Base-by-base conservation (phyloP, 1,140 invertebrate species). In the Idris sp. region DNA sequence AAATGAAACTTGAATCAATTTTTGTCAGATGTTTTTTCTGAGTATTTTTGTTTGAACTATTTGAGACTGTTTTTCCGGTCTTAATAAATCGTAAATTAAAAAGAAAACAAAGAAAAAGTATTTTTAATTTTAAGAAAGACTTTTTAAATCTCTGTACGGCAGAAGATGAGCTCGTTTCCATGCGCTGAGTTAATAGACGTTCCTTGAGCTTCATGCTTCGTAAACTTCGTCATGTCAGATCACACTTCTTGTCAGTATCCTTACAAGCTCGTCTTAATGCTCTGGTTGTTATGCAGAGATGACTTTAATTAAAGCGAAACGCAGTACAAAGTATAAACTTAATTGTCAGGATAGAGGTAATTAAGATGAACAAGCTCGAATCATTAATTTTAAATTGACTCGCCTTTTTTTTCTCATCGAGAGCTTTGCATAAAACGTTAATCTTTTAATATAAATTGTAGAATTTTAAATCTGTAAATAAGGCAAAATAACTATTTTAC, bases 271-370 rank as follows among this genome's bases (percentile, higher is more conserved):
- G 53, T 73, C 58, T 64, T 44, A 38, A 53, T 43, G 54, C 61
- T 74, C 53, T 16, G 67, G 62, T 75, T 62, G 74, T 79, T 74
- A 79, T 74, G 65, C 77, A 64, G 61, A 64, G 72, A 77, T 73
- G 62, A 75, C 74, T 74, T 77, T 77, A 79, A 79, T 79, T 77
- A 79, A 77, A 65, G 67, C 58, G 44, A 36, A 67, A 40, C 56
- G 51, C 49, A 56, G 56, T 46, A 74, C 54, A 67, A 67, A 61
- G 71, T 74, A 67, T 67, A 53, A 25, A 36, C 30, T 64, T 64
- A 51, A 64, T 72, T 58, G 41, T 33, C 28, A 36, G 11, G 16
- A 22, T 33, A 11, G 16, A 56, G 15, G 51, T n/a, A n/a, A n/a
- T n/a, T n/a, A n/a, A n/a, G n/a, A n/a, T 36, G 49, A 56, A 54